Conservation (phyloP, 2,888 invertebrate genomes). For the Hydrotaea cyrtoneurina region DNA sequence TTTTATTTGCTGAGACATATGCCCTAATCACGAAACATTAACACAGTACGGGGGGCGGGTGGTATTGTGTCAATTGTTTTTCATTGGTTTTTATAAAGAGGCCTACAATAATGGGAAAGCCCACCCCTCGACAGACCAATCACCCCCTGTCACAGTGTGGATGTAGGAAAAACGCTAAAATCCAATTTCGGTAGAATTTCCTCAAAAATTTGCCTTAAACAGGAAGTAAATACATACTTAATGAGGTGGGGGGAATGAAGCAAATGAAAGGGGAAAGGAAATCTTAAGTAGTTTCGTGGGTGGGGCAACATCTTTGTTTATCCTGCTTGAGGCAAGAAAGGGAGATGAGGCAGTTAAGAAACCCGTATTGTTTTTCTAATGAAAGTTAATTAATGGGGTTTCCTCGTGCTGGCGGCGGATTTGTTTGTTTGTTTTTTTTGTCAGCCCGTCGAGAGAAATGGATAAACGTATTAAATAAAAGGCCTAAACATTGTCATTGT, state of each 20-base stretch:
- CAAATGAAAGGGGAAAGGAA: neutral
- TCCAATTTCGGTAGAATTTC: constrained; percentile 21
- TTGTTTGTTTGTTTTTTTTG: neutral
- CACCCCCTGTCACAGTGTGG: neutral
- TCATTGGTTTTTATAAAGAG: neutral
- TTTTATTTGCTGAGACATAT: neutral
- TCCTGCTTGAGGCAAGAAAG: neutral
- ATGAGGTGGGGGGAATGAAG: neutral
- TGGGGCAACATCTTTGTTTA: neutral
- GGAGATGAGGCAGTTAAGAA: neutral
- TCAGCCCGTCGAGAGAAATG: neutral
- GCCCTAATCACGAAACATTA: constrained; percentile 5
- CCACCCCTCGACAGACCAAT: neutral
- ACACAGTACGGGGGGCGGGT: neutral
- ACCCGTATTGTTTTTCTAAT: constrained; percentile 35
- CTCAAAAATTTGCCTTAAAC: constrained; percentile 26
- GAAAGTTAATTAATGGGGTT: constrained; percentile 40
- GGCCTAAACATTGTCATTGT: neutral
- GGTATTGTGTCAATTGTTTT: neutral
- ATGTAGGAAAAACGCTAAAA: neutral
- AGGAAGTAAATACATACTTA: constrained; percentile 34
- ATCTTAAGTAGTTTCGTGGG: constrained; percentile 7
- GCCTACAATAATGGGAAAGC: neutral
- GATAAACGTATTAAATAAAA: neutral
- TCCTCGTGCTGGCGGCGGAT: neutral